A percentile compares a stretch with the other conserved stretches of the same genome.
Conservation (phyloP, 2,797 vertebrate species). For the Pangasius larnaudii region DNA sequence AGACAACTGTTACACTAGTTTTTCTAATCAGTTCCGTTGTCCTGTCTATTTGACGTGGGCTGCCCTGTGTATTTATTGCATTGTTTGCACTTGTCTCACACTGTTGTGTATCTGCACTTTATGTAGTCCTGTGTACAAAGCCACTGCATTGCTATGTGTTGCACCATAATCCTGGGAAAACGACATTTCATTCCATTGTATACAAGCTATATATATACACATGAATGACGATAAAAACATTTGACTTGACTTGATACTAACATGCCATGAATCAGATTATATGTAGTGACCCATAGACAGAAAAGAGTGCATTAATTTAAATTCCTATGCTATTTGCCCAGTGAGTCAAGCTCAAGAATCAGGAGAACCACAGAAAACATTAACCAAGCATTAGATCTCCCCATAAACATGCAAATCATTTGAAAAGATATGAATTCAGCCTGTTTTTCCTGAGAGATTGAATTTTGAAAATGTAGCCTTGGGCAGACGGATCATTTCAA, state of each 20-base stretch:
- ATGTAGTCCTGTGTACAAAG: background rate
- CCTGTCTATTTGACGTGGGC: background rate
- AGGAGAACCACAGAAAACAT: conserved; percentile 1
- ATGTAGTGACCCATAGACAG: no score
- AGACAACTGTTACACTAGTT: background rate
- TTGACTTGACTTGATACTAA: background rate
- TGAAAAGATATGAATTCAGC: conserved; percentile 21
- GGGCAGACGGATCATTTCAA: conserved; percentile 11
- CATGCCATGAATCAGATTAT: background rate
- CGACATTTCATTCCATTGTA: background rate
- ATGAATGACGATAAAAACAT: background rate
- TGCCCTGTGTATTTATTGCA: background rate
- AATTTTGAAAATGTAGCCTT: conserved; percentile 20
- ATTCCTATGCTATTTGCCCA: background rate
- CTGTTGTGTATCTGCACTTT: background rate
- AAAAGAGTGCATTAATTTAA: background rate
- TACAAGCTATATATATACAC: background rate
- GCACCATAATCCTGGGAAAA: background rate
- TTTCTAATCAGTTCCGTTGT: background rate
- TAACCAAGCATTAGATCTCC: conserved; percentile 29
- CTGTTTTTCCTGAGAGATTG: background rate
- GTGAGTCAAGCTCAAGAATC: background rate
- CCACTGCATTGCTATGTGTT: background rate
- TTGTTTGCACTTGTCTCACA: background rate
- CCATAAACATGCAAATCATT: conserved; percentile 16